These are phyloP conservation scores for Sorex maritimensis DNA, from an alignment of 2,797 vertebrate species.

Conservation along the genomic window DNA sequence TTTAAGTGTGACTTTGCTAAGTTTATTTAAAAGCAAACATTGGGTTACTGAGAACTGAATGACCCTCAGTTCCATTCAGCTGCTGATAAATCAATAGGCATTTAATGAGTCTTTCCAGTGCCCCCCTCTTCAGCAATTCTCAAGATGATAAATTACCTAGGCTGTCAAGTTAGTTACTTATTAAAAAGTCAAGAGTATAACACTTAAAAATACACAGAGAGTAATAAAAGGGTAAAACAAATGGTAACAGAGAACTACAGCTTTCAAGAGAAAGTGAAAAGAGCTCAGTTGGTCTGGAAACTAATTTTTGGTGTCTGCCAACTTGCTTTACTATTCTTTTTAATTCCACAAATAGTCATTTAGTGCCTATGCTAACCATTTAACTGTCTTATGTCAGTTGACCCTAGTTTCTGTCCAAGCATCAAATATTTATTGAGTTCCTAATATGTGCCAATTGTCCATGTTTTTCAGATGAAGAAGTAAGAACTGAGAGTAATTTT, in stretches of 20 bases:
- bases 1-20: neutral
- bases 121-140: neutral
- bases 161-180: neutral
- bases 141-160: neutral
- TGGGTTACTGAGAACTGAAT: neutral
- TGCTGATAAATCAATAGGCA: neutral
- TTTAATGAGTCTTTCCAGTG: neutral
- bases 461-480: no score
- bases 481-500: no score
- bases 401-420: no score
- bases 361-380: neutral
- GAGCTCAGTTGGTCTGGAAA: neutral
- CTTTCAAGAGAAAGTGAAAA: neutral
- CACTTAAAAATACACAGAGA: neutral
- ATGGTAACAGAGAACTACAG: neutral
- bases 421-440: no score
- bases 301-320: neutral
- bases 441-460: no score
- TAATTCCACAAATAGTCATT: slow-evolving; percentile 4
- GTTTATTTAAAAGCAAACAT: neutral
- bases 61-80: neutral
- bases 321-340: neutral
- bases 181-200: neutral
- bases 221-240: neutral
- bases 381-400: neutral